Percentiles rank a stretch among this genome's conserved stretches.
Conservation (phyloP, 2,797 vertebrate genomes). For the Phaenicophaeus curvirostris region DNA sequence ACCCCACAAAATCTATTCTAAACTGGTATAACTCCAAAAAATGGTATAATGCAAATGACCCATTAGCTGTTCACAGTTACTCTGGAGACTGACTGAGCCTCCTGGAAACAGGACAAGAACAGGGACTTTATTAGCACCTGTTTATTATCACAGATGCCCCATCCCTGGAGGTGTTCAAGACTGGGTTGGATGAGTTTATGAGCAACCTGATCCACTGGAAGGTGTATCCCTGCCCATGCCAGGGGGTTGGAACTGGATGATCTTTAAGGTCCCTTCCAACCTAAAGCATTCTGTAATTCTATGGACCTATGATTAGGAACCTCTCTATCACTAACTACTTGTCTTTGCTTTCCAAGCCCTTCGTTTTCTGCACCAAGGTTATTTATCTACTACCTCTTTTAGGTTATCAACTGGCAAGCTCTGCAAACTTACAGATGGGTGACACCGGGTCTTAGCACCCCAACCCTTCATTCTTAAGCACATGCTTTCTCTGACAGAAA, state of each 20-base stretch:
- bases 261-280: no score
- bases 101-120: not conserved
- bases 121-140: not conserved
- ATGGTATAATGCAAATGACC: fast-evolving
- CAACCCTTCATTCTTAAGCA: not conserved
- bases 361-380: not conserved
- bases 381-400: not conserved
- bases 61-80: not conserved
- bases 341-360: not conserved
- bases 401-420: not conserved
- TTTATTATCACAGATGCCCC: no score
- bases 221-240: no score
- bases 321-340: not conserved
- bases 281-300: no score
- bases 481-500: fast-evolving
- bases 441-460: not conserved
- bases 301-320: not conserved
- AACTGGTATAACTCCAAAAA: not conserved
- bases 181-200: no score
- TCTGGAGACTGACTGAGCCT: not conserved
- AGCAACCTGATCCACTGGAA: no score
- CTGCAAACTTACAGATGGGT: not conserved
- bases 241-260: no score
- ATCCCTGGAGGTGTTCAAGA: no score
- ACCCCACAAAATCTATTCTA: not conserved